Base-by-base conservation (phyloP, 2,888 invertebrate species). In the Phorcus lineatus region DNA sequence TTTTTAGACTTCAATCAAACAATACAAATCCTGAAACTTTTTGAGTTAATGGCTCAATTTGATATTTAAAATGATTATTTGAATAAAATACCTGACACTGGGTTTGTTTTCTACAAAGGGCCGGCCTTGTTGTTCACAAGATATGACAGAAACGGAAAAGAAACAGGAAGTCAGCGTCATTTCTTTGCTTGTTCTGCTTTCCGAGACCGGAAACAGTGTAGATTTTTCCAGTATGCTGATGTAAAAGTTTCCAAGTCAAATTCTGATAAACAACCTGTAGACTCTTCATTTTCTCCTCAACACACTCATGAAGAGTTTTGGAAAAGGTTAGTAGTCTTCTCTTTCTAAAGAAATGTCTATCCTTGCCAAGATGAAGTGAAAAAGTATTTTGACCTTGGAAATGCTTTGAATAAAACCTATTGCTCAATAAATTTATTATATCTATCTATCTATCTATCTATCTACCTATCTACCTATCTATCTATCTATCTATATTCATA, bases 161-260 rank as follows among this genome's bases (percentile, higher is more conserved):
- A 82, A 36, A 47, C n/a, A 17, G 81, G 84, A n/a, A 31, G 74
- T n/a, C 82, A 82, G 78, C 82, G 78, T 74, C 86, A 94, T 85
- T 97, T 95, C 93, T 98, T 95, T 93, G 96, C 96, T 0, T 98
- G 98, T 92, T 95, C 98, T 0, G 96, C 97, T 0, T 96, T 96
- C 91, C 95, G 98, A 80, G 96, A 96, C 90, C 94, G 96, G 83
- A 96, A 96, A 90, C 94, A 95, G 13, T 98, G 98, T 90, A 94
- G 94, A 2, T 96, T 97, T 91, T 96, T 95, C 87, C 94, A 96
- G 36, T 93, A 93, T 90, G 94, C 94, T 81, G 94, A 95, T 85
- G 94, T 94, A 80, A 94, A 95, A 87, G 92, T 93, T 1, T 89
- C 91, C 17, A 90, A 93, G 78, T 82, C 88, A 7, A 93, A 94